Evolutionary conservation across 2,113 vertebrate species (phyloP).

Genomic region (Vanacampus margaritifer): DNA sequence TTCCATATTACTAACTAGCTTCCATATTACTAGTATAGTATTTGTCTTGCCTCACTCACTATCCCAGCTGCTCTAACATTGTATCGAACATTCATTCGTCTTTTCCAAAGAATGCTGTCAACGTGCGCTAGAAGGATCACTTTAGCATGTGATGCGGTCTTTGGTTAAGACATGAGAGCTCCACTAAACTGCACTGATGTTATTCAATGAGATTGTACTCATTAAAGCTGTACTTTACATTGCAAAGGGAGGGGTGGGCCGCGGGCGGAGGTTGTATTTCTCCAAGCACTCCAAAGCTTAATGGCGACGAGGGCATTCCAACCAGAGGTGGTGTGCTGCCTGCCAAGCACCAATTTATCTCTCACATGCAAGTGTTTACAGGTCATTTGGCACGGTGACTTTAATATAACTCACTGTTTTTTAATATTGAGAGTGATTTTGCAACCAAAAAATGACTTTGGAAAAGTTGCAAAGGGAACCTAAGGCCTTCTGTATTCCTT

Average conservation of each 20-base stretch:
- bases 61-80: not conserved
- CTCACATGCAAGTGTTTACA: constrained; percentile 49
- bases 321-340: constrained; percentile 42
- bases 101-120: not conserved
- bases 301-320: constrained; percentile 48
- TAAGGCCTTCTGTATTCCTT: not conserved
- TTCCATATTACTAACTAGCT: not conserved
- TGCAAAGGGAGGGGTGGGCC: constrained; percentile 11
- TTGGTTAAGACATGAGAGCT: constrained; percentile 29
- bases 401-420: constrained; percentile 20
- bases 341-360: constrained; percentile 48
- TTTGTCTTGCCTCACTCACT: not conserved
- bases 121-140: constrained; percentile 8
- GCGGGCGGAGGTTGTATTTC: constrained; percentile 25
- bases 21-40: too few relatives aligned
- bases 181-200: constrained; percentile 36
- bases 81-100: not conserved
- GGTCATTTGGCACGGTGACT: constrained; percentile 29
- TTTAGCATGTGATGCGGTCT: constrained; percentile 40
- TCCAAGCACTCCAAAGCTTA: constrained; percentile 48
- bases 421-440: constrained; percentile 33
- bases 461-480: constrained; percentile 20
- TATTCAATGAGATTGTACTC: constrained; percentile 52
- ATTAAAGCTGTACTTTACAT: constrained; percentile 55
- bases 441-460: constrained; percentile 17